Base-by-base conservation (phyloP, 2,888 invertebrate genomes). In the Sialis lutaria region DNA sequence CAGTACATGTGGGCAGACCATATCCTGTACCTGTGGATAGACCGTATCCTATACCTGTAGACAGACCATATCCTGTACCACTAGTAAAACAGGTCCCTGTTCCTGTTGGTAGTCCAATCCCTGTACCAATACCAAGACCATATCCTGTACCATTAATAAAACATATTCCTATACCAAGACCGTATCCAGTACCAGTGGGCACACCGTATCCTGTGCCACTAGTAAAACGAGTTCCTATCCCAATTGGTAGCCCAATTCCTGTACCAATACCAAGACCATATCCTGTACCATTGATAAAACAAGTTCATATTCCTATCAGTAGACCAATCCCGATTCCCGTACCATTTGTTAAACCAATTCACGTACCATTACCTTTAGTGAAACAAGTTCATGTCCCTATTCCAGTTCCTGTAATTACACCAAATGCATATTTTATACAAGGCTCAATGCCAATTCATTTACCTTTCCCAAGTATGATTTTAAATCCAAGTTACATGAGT, bases 1-100 rank as follows among this genome's bases (percentile, higher is more conserved):
- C 77, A 1, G 72, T 78, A 8, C 61, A 69, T 47, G 70, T 79
- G 0, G 72, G 74, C 50, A 69, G 72, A 54, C 72, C 72, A 46
- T 67, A 73, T 8, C 65, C 64, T 8, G 56, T 65, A 37, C 12
- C 12, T 37, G 8, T 37, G 10, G 54, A 54, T 46, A 54, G 49
- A 46, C 70, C 71, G 1, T 64, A 67, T 2, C 70, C 72, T 2
- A 69, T 69, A 1, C 64, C 63, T 50, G 71, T 72, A 1, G 67
- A 67, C 1, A 66, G 68, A 8, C 70, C 71, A 1, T 55, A 56
- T 53, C 57, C 58, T 51, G 68, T 71, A 1, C 60, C 67, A 2
- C 67, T 72, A 0, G 70, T 70, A 51, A 62, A 70, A 45, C 70
- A 69, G 5, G 67, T 70, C 35, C 66, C 69, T 4, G 64, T 65